Evolutionary conservation across 2,888 invertebrate species (phyloP), one percentile per base, ranked within the genome.

Genomic region (Sisyra terminalis): DNA sequence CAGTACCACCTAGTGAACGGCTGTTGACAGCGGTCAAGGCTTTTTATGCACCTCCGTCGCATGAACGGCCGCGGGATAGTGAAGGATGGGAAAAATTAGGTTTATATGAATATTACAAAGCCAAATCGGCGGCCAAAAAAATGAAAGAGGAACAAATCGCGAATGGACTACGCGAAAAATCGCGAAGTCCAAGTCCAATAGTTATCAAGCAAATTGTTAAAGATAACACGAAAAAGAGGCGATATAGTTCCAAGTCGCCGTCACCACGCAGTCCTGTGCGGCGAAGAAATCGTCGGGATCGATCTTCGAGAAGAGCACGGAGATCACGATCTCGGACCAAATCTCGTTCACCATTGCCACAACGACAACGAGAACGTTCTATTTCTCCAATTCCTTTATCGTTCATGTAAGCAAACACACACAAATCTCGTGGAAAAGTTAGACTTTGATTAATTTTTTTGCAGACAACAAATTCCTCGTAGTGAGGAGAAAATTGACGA

Each of bases 1-100:
- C 96, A 2, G 85, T 89, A 47, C 93, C 96, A 17, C 96, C 96
- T 10, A 92, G 81, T 55, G 96, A 97, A 47, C 70, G 93, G 46
- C 67, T 98, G 32, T 67, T 96, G 29, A 86, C 87, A 14, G 96
- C 97, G 7, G 84, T 98, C 0, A 93, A 96, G 55, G 89, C 92
- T 2, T 98, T 97, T 69, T 97, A 97, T 63, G 82, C 87, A 2
- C 78, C 86, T 18, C 93, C 96, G 5, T 86, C 88, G 51, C 93
- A 96, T 57, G 96, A 97, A 57, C 73, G 90, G 46, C 94, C 96
- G 0, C 70, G 94, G 55, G 94, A 96, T 66, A 83, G 83, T 61
- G 96, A 97, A 63, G 97, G 97, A 24, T 98, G 97, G 97, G 98
- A 98, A 62, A 92, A 92, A 63, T 70, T 96, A 55, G 96, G 93